Evolutionary conservation across 2,888 invertebrate species (phyloP).

Genomic region (Oscheius sp.): DNA sequence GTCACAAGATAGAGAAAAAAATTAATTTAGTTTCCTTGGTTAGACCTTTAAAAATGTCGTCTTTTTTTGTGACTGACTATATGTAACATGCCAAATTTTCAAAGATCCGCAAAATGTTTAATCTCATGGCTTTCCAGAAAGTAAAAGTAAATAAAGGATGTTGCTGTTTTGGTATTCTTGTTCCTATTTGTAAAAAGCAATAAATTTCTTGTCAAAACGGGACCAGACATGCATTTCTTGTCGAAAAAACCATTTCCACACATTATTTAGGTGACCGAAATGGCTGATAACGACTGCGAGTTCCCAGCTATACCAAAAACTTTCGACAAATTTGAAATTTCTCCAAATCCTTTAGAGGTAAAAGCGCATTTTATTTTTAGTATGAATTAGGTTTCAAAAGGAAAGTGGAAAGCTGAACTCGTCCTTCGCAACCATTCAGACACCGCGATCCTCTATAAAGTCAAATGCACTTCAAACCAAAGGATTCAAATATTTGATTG

Average conservation of each 20-base stretch:
- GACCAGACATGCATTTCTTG: not conserved
- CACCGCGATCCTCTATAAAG: slow-evolving; percentile 43
- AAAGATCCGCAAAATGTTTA: too few relatives aligned
- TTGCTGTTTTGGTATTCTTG: too few relatives aligned
- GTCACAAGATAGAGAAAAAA: too few relatives aligned
- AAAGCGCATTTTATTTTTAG: not conserved
- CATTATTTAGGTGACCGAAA: not conserved
- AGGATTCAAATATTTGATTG: slow-evolving; percentile 46
- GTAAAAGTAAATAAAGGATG: too few relatives aligned
- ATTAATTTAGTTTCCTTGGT: too few relatives aligned
- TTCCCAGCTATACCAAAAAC: slow-evolving; percentile 44
- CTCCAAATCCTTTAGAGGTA: slow-evolving; percentile 41
- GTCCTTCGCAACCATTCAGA: slow-evolving; percentile 42
- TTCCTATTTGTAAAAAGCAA: slow-evolving; percentile 18
- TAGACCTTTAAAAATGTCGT: too few relatives aligned
- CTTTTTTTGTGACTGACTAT: too few relatives aligned
- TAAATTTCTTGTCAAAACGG: not conserved
- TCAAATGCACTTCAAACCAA: slow-evolving; percentile 47
- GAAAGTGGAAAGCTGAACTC: slow-evolving; percentile 31
- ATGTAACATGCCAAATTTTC: too few relatives aligned
- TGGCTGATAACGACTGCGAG: slow-evolving; percentile 36
- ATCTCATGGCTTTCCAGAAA: too few relatives aligned
- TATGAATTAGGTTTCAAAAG: slow-evolving; percentile 1
- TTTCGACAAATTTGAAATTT: slow-evolving; percentile 38
- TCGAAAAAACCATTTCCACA: not conserved